Evolutionary conservation across 1,140 invertebrate genomes (phyloP), one percentile per base, ranked within the genome.

Genomic region (Scaptomyza hsui): DNA sequence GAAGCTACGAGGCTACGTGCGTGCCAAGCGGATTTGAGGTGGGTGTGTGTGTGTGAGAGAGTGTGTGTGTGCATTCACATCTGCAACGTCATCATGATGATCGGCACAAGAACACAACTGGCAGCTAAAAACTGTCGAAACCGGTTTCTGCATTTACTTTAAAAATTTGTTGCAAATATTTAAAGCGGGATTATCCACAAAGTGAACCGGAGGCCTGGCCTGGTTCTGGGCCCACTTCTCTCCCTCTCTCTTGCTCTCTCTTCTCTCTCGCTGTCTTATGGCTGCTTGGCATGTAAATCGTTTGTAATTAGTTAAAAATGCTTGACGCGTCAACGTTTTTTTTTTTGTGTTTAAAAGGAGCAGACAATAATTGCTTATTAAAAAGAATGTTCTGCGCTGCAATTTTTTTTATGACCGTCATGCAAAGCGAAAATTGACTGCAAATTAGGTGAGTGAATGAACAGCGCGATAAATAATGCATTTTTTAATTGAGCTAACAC

Each of bases 341-440:
- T 21, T 21, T 1, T 2, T 2, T 29, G 26, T 29, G 26, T 29
- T 9, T 3, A 86, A 76, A 72, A 76, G 74, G 63, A 85, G 62
- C 83, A 82, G 74, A 61, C 82, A 86, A 88, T 88, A 86, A 86
- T 86, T 86, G 81, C 82, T 86, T 86, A 86, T 86, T 86, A 86
- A 88, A 72, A 86, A 77, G 78, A 85, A 88, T 85, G 81, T 82
- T 78, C 71, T 68, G 55, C 64, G 79, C 68, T 67, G 61, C 75
- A 75, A 78, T 81, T 51, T 82, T 51, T 82, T 29, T 82, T 83
- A 82, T 78, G 78, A 83, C 70, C 49, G 77, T 63, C 60, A 47
- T 63, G 72, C 57, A 71, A 61, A 51, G 69, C 81, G 65, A 78
- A 81, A 86, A 86, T 88, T 78, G 81, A 86, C 74, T 86, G 82